Percentiles rank a stretch among this genome's conserved stretches.
phyloP scores from a whole-genome alignment of 2,797 vertebrate species.

The Tauraco hartlaubi region DNA sequence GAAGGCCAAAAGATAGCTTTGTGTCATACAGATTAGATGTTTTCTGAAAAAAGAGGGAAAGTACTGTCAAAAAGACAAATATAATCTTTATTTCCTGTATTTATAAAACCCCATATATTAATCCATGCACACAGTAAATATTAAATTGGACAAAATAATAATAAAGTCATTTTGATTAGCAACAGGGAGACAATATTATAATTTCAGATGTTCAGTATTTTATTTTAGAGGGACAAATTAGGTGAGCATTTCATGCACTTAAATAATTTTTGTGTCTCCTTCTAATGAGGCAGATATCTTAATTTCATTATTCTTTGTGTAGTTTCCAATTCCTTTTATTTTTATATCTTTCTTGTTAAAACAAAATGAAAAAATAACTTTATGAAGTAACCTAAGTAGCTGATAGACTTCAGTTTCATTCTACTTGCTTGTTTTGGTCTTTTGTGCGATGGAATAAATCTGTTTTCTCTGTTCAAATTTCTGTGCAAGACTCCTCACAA shows the following conservation, averaged over 20 bases:
- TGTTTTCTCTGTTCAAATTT: neutral
- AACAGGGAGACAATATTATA: neutral
- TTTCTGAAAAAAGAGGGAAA: neutral
- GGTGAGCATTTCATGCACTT: neutral
- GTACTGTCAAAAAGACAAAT: neutral
- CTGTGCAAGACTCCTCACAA: neutral
- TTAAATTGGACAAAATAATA: neutral
- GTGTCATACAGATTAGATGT: neutral
- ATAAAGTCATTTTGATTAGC: neutral
- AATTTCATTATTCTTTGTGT: neutral
- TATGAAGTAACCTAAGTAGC: neutral
- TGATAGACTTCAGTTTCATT: neutral
- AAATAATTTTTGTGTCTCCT: neutral
- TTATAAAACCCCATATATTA: neutral
- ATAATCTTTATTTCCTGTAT: neutral
- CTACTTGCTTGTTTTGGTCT: neutral
- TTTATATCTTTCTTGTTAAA: neutral
- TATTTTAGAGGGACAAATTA: neutral
- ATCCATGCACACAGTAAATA: neutral
- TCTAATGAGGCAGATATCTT: neutral
- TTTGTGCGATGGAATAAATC: neutral
- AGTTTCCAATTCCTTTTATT: neutral
- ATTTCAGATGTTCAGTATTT: neutral
- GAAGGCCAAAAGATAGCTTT: neutral
- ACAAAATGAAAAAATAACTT: neutral